Evolutionary conservation across 2,888 invertebrate species (phyloP).

Genomic region (Teleiodes luculella): DNA sequence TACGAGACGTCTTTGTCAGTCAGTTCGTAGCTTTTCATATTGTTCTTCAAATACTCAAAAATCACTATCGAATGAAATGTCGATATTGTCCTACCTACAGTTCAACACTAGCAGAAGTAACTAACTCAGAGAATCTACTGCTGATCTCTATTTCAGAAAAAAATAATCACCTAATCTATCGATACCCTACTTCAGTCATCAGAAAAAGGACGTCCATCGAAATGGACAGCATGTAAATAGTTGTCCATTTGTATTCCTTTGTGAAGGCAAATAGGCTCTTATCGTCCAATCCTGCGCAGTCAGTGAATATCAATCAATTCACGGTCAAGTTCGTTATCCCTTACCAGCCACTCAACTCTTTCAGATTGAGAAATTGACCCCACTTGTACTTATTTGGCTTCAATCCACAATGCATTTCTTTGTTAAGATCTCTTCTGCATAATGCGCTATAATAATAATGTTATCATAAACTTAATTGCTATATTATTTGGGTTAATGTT

Average conservation of each 20-base stretch:
- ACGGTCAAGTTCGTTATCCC: conserved; percentile 59
- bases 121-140: too few relatives aligned
- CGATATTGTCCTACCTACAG: too few relatives aligned
- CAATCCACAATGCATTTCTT: neutral
- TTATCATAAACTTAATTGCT: neutral
- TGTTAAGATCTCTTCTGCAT: neutral
- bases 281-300: conserved; percentile 43
- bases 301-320: conserved; percentile 62
- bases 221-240: conserved; percentile 8
- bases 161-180: neutral
- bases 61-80: neutral
- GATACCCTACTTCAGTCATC: neutral
- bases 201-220: neutral
- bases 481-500: neutral
- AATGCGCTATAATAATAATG: neutral
- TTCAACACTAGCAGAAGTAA: too few relatives aligned
- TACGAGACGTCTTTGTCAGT: too few relatives aligned
- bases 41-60: too few relatives aligned
- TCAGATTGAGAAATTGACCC: conserved; percentile 48
- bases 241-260: conserved; percentile 13
- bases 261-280: conserved; percentile 31
- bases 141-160: neutral
- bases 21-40: too few relatives aligned
- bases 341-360: conserved; percentile 31
- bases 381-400: conserved; percentile 20